phyloP scores from a whole-genome alignment of 2,888 invertebrate genomes.

The Hesperia comma region DNA sequence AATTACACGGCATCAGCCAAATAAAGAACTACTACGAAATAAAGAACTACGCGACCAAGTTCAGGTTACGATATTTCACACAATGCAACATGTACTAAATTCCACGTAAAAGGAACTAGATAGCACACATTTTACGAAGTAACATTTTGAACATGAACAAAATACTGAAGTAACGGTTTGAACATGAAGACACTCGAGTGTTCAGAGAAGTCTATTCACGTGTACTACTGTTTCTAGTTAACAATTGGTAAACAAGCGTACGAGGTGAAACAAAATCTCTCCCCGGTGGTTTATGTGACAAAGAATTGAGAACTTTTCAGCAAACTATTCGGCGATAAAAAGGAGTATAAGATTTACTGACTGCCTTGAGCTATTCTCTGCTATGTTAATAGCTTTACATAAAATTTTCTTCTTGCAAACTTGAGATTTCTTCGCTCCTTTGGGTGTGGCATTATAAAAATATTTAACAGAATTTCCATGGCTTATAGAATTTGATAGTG shows the following conservation, averaged over 20 bases:
- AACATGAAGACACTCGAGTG: neutral
- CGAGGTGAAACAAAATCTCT: constrained; percentile 8
- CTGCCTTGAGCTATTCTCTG: neutral
- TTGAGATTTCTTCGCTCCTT: neutral
- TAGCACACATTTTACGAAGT: neutral
- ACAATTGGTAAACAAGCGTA: constrained; percentile 15
- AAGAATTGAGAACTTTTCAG: neutral
- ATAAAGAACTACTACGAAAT: too few species aligned
- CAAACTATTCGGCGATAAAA: constrained; percentile 8
- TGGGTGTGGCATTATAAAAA: neutral
- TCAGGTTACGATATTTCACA: too few species aligned
- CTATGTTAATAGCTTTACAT: constrained; percentile 1
- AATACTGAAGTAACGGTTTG: too few species aligned
- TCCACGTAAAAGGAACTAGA: neutral
- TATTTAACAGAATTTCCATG: neutral
- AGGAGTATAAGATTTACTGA: constrained; percentile 4
- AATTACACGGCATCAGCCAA: too few species aligned
- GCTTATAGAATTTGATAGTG: too few species aligned
- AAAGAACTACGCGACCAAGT: too few species aligned
- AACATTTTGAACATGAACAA: neutral
- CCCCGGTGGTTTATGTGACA: neutral
- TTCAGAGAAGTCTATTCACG: constrained; percentile 13
- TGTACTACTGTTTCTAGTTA: constrained; percentile 1
- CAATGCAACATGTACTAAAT: neutral
- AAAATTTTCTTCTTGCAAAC: constrained; percentile 1